Conservation (phyloP, 2,113 vertebrate species). For the Benitochromis conjunctus region DNA sequence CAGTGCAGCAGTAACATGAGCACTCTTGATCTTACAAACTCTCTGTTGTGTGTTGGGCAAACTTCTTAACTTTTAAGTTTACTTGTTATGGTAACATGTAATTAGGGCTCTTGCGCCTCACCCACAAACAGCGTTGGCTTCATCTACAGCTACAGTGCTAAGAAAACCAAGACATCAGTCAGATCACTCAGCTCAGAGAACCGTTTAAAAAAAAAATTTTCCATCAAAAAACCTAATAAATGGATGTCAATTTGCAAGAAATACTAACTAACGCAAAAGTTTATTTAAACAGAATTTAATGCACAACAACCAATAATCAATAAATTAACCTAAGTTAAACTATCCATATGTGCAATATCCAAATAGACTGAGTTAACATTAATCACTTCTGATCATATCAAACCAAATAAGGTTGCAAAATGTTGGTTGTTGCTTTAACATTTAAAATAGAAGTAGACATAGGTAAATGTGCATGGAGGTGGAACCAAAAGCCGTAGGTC, state of each 20-base stretch:
- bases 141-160: background rate
- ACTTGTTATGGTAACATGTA: background rate
- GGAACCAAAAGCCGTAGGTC: background rate
- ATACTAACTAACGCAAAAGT: too few relatives aligned
- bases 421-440: background rate
- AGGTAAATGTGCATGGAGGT: background rate
- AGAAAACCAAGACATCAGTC: background rate
- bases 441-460: background rate
- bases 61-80: background rate
- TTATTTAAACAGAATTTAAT: background rate
- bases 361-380: background rate
- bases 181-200: background rate
- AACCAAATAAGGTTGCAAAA: background rate
- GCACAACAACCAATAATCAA: background rate
- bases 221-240: background rate
- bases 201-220: background rate
- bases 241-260: background rate
- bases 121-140: rapidly evolving
- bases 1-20: background rate
- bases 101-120: background rate
- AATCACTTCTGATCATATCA: background rate
- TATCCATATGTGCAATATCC: background rate
- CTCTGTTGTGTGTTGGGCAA: background rate
- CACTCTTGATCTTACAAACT: background rate
- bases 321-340: background rate